These are phyloP conservation scores for Amblyopsis rosae DNA, from an alignment of 2,113 vertebrate genomes.

Conservation along the genomic window DNA sequence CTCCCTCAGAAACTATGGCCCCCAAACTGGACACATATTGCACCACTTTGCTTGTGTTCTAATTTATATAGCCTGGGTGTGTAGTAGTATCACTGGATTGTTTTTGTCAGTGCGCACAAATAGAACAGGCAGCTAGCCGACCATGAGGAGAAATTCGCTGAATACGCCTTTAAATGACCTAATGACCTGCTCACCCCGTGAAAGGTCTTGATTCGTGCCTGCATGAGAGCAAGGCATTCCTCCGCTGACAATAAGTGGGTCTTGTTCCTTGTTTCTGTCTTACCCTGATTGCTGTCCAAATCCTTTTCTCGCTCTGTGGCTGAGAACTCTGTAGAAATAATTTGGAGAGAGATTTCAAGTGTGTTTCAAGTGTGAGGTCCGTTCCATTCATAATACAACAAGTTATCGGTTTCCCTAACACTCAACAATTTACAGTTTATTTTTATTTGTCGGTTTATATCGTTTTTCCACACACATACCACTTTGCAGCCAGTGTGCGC, in stretches of 20 bases:
- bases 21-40: too few species aligned
- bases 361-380: not conserved
- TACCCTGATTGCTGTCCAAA: not conserved
- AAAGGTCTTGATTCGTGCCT: constrained; percentile 61
- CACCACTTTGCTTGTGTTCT: too few species aligned
- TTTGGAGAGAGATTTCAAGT: not conserved
- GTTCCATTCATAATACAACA: not conserved
- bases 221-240: constrained; percentile 64
- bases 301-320: not conserved
- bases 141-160: too few species aligned
- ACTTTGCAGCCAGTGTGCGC: too few species aligned
- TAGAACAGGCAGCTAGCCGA: too few species aligned
- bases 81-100: too few species aligned
- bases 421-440: constrained; percentile 20
- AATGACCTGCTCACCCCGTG: constrained; percentile 55
- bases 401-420: not conserved
- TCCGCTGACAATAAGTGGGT: constrained; percentile 53
- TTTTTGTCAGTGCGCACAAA: too few species aligned
- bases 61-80: too few species aligned
- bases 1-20: too few species aligned
- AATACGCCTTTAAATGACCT: not conserved
- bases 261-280: not conserved
- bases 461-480: constrained; percentile 13
- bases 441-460: constrained; percentile 16
- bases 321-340: constrained; percentile 9